Evolutionary conservation across 2,797 vertebrate genomes (phyloP).

Genomic region (Simalia tracyae): DNA sequence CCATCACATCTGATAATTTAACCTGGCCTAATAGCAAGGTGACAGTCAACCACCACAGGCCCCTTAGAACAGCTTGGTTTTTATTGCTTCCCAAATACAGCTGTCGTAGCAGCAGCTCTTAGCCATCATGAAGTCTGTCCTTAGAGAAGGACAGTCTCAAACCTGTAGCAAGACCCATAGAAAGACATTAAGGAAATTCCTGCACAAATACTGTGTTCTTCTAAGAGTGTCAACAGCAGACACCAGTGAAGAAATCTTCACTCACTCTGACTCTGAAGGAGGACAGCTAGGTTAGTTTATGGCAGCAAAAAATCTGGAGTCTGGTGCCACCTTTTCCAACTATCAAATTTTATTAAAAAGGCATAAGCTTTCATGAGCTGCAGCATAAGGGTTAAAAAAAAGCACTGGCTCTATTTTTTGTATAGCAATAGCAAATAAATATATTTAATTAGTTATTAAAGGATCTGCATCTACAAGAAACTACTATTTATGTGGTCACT

Average conservation of each 20-base stretch:
- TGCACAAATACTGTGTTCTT: neutral
- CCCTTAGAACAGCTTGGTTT: neutral
- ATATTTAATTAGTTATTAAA: neutral
- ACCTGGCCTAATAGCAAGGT: neutral
- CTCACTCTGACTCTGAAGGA: neutral
- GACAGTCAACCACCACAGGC: neutral
- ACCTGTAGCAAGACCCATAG: neutral
- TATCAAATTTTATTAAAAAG: neutral
- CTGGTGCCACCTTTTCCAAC: too few species aligned
- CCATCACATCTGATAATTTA: too few species aligned
- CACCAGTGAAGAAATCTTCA: neutral
- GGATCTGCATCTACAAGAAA: neutral
- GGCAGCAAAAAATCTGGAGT: neutral
- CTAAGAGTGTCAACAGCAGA: neutral
- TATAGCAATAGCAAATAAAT: neutral
- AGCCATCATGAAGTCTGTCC: neutral
- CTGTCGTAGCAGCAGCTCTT: neutral
- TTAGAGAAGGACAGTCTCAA: neutral
- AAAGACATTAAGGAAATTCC: neutral
- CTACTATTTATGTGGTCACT: neutral
- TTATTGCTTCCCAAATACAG: neutral
- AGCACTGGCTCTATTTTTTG: neutral
- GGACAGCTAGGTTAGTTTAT: neutral
- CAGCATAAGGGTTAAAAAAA: neutral
- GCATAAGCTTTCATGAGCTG: neutral